Evolutionary conservation across 2,797 vertebrate species (phyloP).

Genomic region (Chromobotia macracanthus): DNA sequence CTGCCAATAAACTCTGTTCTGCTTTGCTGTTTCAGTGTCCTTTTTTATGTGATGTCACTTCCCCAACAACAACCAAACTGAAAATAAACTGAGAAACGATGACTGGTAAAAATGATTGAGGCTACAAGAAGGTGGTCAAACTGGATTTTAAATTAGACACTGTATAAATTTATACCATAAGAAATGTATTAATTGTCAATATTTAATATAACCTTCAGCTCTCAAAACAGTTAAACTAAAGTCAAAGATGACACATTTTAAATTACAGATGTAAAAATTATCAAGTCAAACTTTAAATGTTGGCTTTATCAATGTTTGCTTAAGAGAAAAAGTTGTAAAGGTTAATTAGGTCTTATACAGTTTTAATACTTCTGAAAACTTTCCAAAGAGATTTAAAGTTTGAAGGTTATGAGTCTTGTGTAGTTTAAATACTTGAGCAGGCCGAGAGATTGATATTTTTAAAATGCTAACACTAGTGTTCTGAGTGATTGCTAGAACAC

Average conservation of each 20-base stretch:
- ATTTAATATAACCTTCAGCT: neutral
- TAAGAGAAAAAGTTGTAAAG: too few relatives aligned
- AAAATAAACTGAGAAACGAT: neutral
- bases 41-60: slow-evolving; percentile 51
- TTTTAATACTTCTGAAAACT: neutral
- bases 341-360: too few relatives aligned
- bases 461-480: neutral
- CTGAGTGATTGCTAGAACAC: slow-evolving; percentile 6
- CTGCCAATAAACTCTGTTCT: slow-evolving; percentile 56
- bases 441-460: neutral
- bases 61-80: slow-evolving; percentile 54
- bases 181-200: neutral
- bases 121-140: neutral
- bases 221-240: neutral
- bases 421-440: neutral
- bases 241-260: neutral
- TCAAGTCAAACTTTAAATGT: neutral
- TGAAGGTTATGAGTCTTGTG: neutral
- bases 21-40: slow-evolving; percentile 57
- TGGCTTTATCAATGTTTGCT: neutral
- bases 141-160: neutral
- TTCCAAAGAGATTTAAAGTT: neutral
- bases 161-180: neutral
- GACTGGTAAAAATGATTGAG: neutral
- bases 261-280: neutral